Evolutionary conservation across 2,888 invertebrate species (phyloP).

Genomic region (Drosophila prolongata): DNA sequence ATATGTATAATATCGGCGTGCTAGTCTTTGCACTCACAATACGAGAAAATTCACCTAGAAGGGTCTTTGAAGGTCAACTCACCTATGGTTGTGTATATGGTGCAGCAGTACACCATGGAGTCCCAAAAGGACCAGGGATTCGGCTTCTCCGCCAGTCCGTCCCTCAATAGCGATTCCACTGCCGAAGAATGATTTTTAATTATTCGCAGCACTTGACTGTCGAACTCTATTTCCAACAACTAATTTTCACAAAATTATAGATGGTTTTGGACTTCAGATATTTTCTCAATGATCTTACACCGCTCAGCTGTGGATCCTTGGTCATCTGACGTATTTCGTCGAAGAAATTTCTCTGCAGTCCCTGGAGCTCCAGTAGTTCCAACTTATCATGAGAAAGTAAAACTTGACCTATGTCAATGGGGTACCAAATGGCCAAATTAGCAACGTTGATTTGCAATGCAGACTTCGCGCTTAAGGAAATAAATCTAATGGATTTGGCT

Average conservation of each 20-base stretch:
- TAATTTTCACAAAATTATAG: constrained; percentile 13
- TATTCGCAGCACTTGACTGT: constrained; percentile 85
- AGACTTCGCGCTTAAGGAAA: background rate
- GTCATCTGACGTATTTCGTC: constrained; percentile 73
- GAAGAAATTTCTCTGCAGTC: constrained; percentile 75
- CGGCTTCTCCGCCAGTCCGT: constrained; percentile 54
- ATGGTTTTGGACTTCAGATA: background rate
- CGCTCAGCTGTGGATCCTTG: constrained; percentile 80
- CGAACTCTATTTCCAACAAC: constrained; percentile 83
- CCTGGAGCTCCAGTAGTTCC: constrained; percentile 47
- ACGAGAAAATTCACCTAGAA: background rate
- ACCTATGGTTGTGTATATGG: constrained; percentile 96
- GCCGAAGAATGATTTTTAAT: constrained; percentile 87
- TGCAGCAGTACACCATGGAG: constrained; percentile 93
- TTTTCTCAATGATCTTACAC: constrained; percentile 7
- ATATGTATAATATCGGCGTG: constrained; percentile 24
- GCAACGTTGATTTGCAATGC: too few relatives aligned
- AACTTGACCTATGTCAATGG: too few relatives aligned
- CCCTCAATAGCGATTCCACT: constrained; percentile 68
- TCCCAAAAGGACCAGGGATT: constrained; percentile 93
- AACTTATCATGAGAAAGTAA: constrained; percentile 25
- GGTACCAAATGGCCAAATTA: too few relatives aligned
- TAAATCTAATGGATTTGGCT: constrained; percentile 26
- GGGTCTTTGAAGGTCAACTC: constrained; percentile 78
- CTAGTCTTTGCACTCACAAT: constrained; percentile 42